Evolutionary conservation across 2,113 vertebrate species (phyloP), one percentile per base, ranked within the genome.

Genomic region (Nanorana parkeri): DNA sequence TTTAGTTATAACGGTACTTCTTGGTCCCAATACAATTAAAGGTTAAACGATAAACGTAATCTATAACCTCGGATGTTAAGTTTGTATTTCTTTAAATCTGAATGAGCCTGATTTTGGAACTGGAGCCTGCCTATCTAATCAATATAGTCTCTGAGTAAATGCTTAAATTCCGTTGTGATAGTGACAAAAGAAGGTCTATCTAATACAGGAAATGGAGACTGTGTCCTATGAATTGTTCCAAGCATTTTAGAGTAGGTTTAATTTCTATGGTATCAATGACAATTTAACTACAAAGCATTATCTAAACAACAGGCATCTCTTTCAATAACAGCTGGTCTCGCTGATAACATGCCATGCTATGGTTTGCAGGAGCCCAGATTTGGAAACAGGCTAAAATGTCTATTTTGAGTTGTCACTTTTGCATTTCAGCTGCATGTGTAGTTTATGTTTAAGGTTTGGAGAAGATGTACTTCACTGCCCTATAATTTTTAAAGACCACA

Each of bases 101-200:
- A 60, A 58, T 60, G 54, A 26, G 60, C 32, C 13, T 61, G 71
- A 58, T 60, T 74, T 74, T 58, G 28, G 21, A n/a, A 56, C 26
- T 74, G 72, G 72, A 75, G 72, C 23, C 72, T 41, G 55, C 56
- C 36, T 61, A 56, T 75, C 72, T 75, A 75, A 75, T 75, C 60
- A 61, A 24, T 63, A 74, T 28, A 61, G 72, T 60, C 72, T 75
- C 55, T 13, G 26, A 21, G 41, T 75, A 75, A 75, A 75, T 41
- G 56, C 72, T n/a, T 17, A 32, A 75, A 75, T 61, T 17, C 23
- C 58, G 24, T 75, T 56, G 36, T 17, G n/a, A 75, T 75, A 75
- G n/a, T 24, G 20, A 75, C 55, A 15, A 72, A 56, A 61, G n/a
- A 23, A 32, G 1, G 1, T 11, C 41, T 47, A 47, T 41, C 55